Base-by-base conservation (phyloP, 2,888 invertebrate genomes). In the Drosophila recens region DNA sequence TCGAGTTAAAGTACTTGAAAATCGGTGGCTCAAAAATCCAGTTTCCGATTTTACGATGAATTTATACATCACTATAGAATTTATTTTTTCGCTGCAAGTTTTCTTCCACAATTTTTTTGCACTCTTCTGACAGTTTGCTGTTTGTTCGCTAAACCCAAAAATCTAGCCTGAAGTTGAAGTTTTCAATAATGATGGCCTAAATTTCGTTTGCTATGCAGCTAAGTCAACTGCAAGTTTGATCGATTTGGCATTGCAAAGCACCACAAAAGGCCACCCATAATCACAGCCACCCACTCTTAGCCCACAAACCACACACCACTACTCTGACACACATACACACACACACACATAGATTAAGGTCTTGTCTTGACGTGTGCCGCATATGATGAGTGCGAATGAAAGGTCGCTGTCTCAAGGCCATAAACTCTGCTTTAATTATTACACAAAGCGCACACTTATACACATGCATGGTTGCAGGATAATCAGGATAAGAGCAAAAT, bases 161-260 rank as follows among this genome's bases (percentile, higher is more conserved):
- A 13, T 42, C 6, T 11, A 1, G 40, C 2, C 38, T 38, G 6
- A 23, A 54, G 11, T 53, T 38, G 27, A 38, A 40, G 23, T 36
- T 43, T 23, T 51, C 36, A 34, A 51, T 23, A 53, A 53, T 53
- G 27, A 40, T 58, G 48, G 38, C 56, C 56, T 2, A 45, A 43
- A 30, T 36, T 6, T 15, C 20, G 20, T 38, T 61, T 34, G 45
- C 33, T 40, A 45, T 46, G 56, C 61, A 64, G 66, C 66, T 57
- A 67, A 69, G 54, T 66, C 76, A 53, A 62, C 58, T 63, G 74
- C 67, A 84, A 79, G 84, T 87, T 84, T 87, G 85, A 87, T 84
- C 87, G 84, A 84, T 84, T 85, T 65, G 80, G 48, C 84, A 75
- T 72, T 84, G 77, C 15, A 48, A 62, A 33, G 43, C 58, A 40